Evolutionary conservation across 1,140 invertebrate species (phyloP), one percentile per base, ranked within the genome.

Genomic region (Chionoecetes opilio): DNA sequence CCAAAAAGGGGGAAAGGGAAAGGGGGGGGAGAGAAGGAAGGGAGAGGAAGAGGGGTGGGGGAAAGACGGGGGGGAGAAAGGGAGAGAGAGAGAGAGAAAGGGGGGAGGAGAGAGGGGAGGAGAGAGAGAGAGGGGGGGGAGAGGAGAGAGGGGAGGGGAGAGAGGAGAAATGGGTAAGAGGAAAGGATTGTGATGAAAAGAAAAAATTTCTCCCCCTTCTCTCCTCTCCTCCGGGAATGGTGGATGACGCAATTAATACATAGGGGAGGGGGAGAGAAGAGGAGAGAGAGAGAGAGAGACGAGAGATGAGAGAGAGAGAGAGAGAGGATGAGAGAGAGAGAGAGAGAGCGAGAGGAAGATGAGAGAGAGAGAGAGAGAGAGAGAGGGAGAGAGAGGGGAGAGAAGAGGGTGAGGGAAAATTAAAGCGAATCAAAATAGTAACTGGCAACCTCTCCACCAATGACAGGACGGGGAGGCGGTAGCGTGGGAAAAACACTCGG

Each of bases 301-400:
- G n/a, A n/a, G n/a, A n/a, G n/a, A n/a, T n/a, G n/a, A 89, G 37
- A 91, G 35, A 91, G 53, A 53, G 63, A 35, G 46, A 63, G 63
- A 31, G 31, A 89, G 87, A 41, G 87, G 37, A 34, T 21, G 38
- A 53, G 35, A 35, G 26, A 91, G 41, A 29, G 35, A 91, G 89
- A 63, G 41, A 91, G 41, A 34, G 89, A 91, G 41, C 9, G 89
- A 46, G 41, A 63, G 89, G n/a, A n/a, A n/a, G 82, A 84, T 8
- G 82, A 84, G 26, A 84, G 82, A 84, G 82, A 26, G n/a, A 84
- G 9, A 84, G 9, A 35, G 29, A 0, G 82, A 85, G 29, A n/a
- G 82, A 29, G 37, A 87, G 29, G 21, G 63, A 75, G 8, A 8
- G 63, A 8, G 63, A 75, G 63, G 21, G n/a, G n/a, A 26, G 8